Evolutionary conservation across 2,888 invertebrate genomes (phyloP).

Genomic region (Campoplex nolae): DNA sequence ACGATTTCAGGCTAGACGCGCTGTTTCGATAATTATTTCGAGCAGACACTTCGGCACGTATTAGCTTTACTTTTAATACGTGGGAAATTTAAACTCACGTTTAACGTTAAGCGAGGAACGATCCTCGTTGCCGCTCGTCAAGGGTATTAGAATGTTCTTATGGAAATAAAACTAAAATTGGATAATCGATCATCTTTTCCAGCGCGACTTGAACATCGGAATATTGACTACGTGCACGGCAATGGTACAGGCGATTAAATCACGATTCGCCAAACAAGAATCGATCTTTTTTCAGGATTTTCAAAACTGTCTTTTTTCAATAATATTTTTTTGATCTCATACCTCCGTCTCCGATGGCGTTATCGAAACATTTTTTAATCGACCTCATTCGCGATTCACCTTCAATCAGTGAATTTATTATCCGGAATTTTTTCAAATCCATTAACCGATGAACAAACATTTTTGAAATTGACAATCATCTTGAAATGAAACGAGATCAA

Average conservation of each 20-base stretch:
- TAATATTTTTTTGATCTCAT: no score
- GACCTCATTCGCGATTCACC: no score
- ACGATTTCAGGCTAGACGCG: conserved; percentile 56
- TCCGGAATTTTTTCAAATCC: no score
- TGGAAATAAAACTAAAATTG: conserved; percentile 11
- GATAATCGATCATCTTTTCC: background rate
- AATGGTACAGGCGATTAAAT: background rate
- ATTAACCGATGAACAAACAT: no score
- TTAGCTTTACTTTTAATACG: conserved; percentile 49
- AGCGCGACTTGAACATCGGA: background rate
- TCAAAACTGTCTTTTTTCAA: no score
- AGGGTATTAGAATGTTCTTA: conserved; percentile 20
- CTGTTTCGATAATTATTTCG: conserved; percentile 58
- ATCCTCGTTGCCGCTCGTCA: background rate
- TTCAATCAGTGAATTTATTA: no score
- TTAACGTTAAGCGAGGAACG: background rate
- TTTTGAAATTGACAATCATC: no score
- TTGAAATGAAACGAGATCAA: no score
- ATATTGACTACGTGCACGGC: conserved; percentile 10
- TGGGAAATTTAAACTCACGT: conserved; percentile 50
- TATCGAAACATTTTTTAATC: no score
- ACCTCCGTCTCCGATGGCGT: no score
- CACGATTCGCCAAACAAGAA: background rate
- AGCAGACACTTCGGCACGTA: conserved; percentile 16
- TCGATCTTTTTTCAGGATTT: no score